phyloP scores from a whole-genome alignment of 2,113 vertebrate genomes.

The Leucopternis melanops region DNA sequence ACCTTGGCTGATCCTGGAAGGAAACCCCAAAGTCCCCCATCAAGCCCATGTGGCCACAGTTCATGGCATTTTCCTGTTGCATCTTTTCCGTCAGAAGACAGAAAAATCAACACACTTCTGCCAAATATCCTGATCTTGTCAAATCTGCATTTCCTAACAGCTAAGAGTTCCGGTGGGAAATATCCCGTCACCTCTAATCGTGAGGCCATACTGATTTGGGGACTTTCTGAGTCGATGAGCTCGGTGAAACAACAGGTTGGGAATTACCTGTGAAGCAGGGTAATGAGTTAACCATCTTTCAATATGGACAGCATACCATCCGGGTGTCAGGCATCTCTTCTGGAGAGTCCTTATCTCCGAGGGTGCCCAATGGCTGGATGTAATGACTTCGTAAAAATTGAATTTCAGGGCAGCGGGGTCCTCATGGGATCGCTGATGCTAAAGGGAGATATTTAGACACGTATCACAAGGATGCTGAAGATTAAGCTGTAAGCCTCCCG shows the following conservation, averaged over 20 bases:
- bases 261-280: constrained; percentile 84
- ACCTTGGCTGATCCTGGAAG: not conserved
- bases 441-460: not conserved
- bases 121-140: not conserved
- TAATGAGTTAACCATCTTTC: constrained; percentile 89
- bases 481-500: accelerated
- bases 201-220: not conserved
- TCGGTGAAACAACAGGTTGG: not conserved
- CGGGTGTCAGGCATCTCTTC: constrained; percentile 85
- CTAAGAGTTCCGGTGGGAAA: not conserved
- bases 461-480: not conserved
- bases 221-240: accelerated
- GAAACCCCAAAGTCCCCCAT: not conserved
- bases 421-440: constrained; percentile 95
- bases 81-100: not conserved
- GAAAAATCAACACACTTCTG: not conserved
- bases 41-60: not conserved
- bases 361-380: constrained; percentile 71
- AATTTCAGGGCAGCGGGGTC: constrained; percentile 85
- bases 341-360: constrained; percentile 83
- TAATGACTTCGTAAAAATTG: constrained; percentile 92
- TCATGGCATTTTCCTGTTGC: not conserved
- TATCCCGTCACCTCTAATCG: not conserved
- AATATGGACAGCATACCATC: constrained; percentile 88
- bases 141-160: not conserved